These are phyloP conservation scores for Micrastur ruficollis DNA, from an alignment of 2,797 vertebrate species.

Conservation along the genomic window DNA sequence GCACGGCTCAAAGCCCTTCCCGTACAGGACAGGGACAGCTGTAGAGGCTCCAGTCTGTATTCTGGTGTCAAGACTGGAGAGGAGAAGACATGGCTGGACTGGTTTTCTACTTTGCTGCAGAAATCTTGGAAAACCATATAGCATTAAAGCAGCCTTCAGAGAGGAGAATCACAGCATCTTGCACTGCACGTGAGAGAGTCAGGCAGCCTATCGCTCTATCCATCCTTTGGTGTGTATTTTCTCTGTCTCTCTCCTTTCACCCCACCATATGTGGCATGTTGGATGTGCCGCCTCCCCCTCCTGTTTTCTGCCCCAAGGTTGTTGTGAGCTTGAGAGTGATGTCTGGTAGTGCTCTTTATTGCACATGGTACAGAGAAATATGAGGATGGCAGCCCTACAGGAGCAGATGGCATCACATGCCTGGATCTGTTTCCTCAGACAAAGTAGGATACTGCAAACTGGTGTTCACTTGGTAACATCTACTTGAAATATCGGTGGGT, in stretches of 20 bases:
- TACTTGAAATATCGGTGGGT: conserved; percentile 50
- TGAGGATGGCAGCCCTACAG: conserved; percentile 73
- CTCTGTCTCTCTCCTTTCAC: background rate
- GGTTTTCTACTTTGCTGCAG: background rate
- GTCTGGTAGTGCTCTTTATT: conserved; percentile 64
- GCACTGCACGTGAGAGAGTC: background rate
- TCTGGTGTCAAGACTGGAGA: background rate
- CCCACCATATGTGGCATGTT: conserved; percentile 22
- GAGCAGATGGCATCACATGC: conserved; percentile 76
- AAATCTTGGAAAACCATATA: background rate
- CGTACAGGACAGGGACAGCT: background rate
- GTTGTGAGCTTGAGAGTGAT: conserved; percentile 56
- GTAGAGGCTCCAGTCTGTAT: background rate
- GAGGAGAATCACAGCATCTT: background rate
- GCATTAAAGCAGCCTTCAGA: background rate
- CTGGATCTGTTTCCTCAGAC: conserved; percentile 74
- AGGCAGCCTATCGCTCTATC: background rate
- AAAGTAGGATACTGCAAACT: conserved; percentile 66
- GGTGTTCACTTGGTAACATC: conserved; percentile 66
- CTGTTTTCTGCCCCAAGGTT: conserved; percentile 53
- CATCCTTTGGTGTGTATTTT: background rate
- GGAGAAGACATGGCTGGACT: background rate
- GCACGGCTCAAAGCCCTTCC: background rate
- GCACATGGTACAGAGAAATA: conserved; percentile 63
- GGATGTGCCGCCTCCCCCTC: conserved; percentile 14